Base-by-base conservation (phyloP, 1,140 invertebrate genomes). In the Pseudomyrmex concolor region DNA sequence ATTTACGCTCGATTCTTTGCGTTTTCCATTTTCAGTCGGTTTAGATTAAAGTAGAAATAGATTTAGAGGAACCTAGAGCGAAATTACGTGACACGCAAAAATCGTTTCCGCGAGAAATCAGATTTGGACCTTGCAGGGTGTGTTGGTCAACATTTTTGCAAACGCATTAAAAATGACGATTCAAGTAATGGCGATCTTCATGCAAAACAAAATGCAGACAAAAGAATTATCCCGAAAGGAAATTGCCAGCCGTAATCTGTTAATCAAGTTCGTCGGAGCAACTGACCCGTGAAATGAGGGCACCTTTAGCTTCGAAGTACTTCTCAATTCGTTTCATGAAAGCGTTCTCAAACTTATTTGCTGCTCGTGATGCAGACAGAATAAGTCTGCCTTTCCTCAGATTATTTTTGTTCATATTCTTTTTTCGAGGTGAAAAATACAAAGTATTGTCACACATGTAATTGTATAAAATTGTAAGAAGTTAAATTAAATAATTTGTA, bases 271-370 rank as follows among this genome's bases (percentile, higher is more conserved):
- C 43, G 3, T 48, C 55, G n/a, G 13, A 45, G 19, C 55, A 48
- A 73, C 55, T 48, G 43, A 73, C 15, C 15, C 43, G 22, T 60
- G 17, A 72, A 72, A 55, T 72, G 25, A 73, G 17, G 9, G 57
- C 13, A 57, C 9, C 34, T 43, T 57, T 5, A 43, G 7, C 59
- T 59, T 71, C 9, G 10, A 10, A 72, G 43, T 59, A 72, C 57
- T 72, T 45, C 12, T 45, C 34, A 10, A 9, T 72, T 45, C n/a
- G n/a, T 54, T 22, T 1, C 15, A 43, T 55, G 57, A 25, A 71
- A 57, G 43, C 17, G 19, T 73, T 72, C 17, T 60, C 4, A 22
- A 45, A 43, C 12, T 45, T n/a, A 59, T 22, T 73, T 17, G 2
- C 25, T 48, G n/a, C 13, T 73, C 10, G 9, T 54, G 17, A 25